Conservation (phyloP, 2,113 vertebrate genomes). For the Nycticryphes semicollaris region DNA sequence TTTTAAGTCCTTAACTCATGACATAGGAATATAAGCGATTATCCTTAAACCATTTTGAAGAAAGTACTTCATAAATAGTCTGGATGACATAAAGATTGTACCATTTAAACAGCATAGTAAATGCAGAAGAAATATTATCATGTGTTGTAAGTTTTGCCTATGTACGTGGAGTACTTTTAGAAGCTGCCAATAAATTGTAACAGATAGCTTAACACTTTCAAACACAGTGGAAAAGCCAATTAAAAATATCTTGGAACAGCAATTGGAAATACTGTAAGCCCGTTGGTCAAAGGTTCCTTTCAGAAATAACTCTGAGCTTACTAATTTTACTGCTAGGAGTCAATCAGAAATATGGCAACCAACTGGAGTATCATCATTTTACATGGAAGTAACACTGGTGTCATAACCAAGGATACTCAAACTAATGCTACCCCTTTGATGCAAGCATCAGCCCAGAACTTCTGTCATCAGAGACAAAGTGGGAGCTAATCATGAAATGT, state of each 20-base stretch:
- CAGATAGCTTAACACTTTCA: constrained; percentile 20
- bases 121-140: neutral
- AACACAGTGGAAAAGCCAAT: constrained; percentile 34
- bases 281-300: neutral
- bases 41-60: neutral
- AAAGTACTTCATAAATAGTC: constrained; percentile 30
- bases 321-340: neutral
- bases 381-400: neutral
- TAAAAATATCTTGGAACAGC: constrained; percentile 25
- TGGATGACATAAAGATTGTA: constrained; percentile 9
- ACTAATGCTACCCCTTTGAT: neutral
- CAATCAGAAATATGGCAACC: neutral
- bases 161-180: neutral
- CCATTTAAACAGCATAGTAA: neutral
- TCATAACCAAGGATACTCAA: neutral
- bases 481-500: neutral
- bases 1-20: neutral
- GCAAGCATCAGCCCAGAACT: neutral
- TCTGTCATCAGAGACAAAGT: neutral
- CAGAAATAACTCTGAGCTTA: constrained; percentile 30
- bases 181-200: constrained; percentile 4
- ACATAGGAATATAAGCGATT: neutral
- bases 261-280: constrained; percentile 3
- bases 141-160: neutral
- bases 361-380: neutral